Conservation (phyloP, 2,888 invertebrate species). For the Nineta flava region DNA sequence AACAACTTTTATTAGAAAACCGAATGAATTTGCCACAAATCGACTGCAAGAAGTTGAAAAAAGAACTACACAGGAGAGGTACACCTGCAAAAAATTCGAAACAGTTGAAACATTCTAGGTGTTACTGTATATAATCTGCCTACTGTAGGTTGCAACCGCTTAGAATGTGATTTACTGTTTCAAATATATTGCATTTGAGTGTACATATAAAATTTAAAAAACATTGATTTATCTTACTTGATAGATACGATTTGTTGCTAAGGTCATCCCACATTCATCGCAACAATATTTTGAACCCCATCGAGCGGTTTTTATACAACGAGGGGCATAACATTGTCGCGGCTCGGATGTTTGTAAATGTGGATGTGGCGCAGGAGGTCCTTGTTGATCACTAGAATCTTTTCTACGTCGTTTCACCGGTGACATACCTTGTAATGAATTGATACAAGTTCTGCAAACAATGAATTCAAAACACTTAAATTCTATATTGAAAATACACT, state of each 20-base stretch:
- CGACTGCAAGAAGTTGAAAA: too few relatives aligned
- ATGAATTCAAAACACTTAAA: background rate
- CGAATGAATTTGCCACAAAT: too few relatives aligned
- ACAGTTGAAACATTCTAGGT: too few relatives aligned
- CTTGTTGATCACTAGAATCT: constrained; percentile 29
- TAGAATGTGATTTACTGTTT: too few relatives aligned
- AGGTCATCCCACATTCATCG: constrained; percentile 74
- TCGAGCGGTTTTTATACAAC: constrained; percentile 63
- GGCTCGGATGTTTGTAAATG: constrained; percentile 43
- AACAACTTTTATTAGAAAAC: too few relatives aligned
- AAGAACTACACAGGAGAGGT: too few relatives aligned
- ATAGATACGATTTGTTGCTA: constrained; percentile 74
- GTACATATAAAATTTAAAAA: too few relatives aligned
- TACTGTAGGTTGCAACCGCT: too few relatives aligned
- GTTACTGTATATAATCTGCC: too few relatives aligned
- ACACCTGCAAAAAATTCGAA: too few relatives aligned
- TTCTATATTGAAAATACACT: too few relatives aligned
- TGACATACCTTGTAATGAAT: constrained; percentile 17
- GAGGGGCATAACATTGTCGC: constrained; percentile 84
- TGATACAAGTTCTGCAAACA: constrained; percentile 6
- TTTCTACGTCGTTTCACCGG: constrained; percentile 24
- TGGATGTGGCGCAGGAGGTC: constrained; percentile 30
- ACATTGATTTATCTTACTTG: constrained; percentile 51
- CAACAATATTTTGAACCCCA: constrained; percentile 83
- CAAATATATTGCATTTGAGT: too few relatives aligned